Base-by-base conservation (phyloP, 2,888 invertebrate species). In the Diadegma fenestrale region DNA sequence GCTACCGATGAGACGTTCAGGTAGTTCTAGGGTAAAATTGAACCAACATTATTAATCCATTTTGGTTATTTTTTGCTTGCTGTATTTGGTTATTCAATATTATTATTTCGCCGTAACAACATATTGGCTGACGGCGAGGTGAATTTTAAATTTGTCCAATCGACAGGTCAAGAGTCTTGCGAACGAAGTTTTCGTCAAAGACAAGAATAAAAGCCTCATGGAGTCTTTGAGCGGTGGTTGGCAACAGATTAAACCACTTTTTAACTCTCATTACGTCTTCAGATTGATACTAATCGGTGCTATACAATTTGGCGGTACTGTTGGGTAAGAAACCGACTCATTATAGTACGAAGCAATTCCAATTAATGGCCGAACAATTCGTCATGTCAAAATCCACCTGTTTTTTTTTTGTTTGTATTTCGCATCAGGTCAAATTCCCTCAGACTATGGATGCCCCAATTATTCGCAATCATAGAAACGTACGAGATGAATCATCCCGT, bases 401-500 rank as follows among this genome's bases (percentile, higher is more conserved):
- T 64, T 41, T 73, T 61, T 75, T n/a, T 68, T 63, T 51, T 48
- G 76, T 12, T 17, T 17, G 63, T 79, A 63, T 61, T 72, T 37
- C 14, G 10, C 8, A 93, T 19, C 93, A 97, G 97, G 37, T 95
- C 97, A 88, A 98, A 98, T 91, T 97, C 98, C 0, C 94, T 98
- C 45, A 96, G 97, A 72, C 95, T 98, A 45, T 98, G 98, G 98
- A 95, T 98, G 91, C 98, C 98, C 0, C 97, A 98, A 92, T 94
- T 98, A 17, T 98, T 98, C 88, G 96, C 97, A 63, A 96, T 97
- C 92, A 96, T 97, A 64, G 91, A 92, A 17, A 94, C 94, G 68
- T 90, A 93, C 78, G 94, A 95, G 75, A 81, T 82, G 17, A 89
- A 75, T 72, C 89, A 91, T 77, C 86, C 87, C 41, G 8, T 86